phyloP scores from a whole-genome alignment of 2,113 vertebrate species.

The Petrocephalus microphthalmus region DNA sequence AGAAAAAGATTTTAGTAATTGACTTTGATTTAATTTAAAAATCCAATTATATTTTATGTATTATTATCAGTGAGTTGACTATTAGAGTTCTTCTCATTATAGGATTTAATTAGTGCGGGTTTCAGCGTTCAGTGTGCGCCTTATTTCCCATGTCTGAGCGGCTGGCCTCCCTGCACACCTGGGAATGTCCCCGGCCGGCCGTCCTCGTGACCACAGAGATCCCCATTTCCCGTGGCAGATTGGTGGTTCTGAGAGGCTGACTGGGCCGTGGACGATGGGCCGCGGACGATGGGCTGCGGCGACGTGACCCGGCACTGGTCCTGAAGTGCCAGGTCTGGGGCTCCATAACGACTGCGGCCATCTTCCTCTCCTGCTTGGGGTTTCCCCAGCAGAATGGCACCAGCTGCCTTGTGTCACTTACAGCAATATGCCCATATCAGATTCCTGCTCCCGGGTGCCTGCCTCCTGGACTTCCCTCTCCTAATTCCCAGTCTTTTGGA shows the following conservation, averaged over 20 bases:
- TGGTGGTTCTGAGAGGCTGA: background rate
- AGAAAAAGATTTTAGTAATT: constrained; percentile 16
- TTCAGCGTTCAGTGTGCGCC: background rate
- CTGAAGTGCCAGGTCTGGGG: background rate
- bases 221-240: background rate
- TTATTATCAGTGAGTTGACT: constrained; percentile 4
- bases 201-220: background rate
- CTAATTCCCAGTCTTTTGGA: background rate
- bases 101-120: constrained; percentile 11
- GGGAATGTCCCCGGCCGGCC: background rate
- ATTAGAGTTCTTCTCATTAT: constrained; percentile 5
- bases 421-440: background rate
- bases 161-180: background rate
- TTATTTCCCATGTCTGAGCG: background rate
- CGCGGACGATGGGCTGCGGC: too few relatives aligned
- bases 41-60: constrained; percentile 12
- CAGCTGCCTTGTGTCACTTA: background rate
- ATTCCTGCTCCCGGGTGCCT: background rate
- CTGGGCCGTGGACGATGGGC: background rate
- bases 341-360: background rate
- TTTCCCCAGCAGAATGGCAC: background rate
- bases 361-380: background rate
- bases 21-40: constrained; percentile 16
- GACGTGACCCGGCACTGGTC: background rate
- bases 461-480: background rate